Evolutionary conservation across 2,797 vertebrate species (phyloP), one percentile per base, ranked within the genome.

Genomic region (Fistularia tabacaria): DNA sequence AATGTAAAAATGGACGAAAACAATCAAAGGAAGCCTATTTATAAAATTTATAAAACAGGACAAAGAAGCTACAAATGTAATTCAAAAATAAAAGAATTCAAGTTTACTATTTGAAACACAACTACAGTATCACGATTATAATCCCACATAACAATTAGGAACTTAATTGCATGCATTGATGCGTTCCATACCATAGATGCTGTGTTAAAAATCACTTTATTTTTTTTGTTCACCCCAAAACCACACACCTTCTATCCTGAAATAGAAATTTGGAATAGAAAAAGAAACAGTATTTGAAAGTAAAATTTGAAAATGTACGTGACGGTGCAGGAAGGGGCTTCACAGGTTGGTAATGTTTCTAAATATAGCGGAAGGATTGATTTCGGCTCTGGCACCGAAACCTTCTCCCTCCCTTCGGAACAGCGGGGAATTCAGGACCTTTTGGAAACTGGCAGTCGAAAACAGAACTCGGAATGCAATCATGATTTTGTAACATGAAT

Each of bases 151-250:
- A 92, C 90, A 91, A 90, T 90, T 91, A 91, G 90, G 89, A 92
- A 91, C 90, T 91, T 88, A 87, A 84, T 79, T 92, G 90, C 92
- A 92, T 93, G 92, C 92, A 92, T 80, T 86, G 91, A 92, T 92
- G 90, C 91, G 88, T 91, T 91, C 90, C 89, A 51, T 91, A 90
- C 86, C 87, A 86, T 90, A 90, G 88, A 93, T 91, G 90, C 90
- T 92, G 89, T 91, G 86, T 82, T 90, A 88, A 85, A 91, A 90
- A 88, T 83, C 85, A 87, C 86, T 25, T 25, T 25, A 3, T 25
- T 25, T 82, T 66, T 85, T 85, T 78, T 77, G 73, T 80, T 74
- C 83, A 73, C 77, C 80, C 68, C 80, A 77, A 72, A 80, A 80
- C 82, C 84, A 83, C 79, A 73, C 13, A 53, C 51, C 77, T 77